These are phyloP conservation scores for Falco cherrug DNA, from an alignment of 2,797 vertebrate genomes.

Conservation along the genomic window DNA sequence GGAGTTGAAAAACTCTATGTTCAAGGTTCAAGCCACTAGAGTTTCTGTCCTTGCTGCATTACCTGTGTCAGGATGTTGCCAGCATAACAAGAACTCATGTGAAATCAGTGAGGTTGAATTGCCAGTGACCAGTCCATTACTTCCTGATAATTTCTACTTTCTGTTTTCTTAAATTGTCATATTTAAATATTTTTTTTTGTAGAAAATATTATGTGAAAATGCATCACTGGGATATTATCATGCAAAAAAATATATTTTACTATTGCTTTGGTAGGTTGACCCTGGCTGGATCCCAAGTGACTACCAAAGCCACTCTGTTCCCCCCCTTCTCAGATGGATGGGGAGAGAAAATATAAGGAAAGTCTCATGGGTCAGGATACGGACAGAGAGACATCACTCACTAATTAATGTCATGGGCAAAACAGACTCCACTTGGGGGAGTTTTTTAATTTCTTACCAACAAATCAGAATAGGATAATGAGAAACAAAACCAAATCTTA, in stretches of 20 bases:
- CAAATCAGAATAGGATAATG: not conserved
- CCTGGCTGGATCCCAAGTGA: not conserved
- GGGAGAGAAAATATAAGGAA: not conserved
- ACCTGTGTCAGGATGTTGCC: not conserved
- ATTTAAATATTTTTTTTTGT: not conserved
- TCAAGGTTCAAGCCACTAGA: not conserved
- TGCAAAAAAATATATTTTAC: not conserved
- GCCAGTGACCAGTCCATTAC: not conserved
- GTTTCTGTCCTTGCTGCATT: not conserved
- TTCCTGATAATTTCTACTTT: not conserved
- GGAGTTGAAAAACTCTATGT: not conserved
- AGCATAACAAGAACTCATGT: not conserved
- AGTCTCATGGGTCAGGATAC: not conserved
- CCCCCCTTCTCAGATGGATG: not conserved
- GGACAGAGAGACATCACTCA: not conserved
- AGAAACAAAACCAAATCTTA: not conserved
- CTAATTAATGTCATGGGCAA: not conserved
- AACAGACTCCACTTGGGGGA: not conserved
- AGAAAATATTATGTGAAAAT: not conserved
- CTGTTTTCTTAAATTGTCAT: not conserved
- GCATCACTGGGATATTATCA: not conserved
- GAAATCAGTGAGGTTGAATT: not conserved
- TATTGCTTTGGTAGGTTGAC: not conserved
- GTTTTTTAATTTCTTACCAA: not conserved
- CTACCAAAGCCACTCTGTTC: not conserved